A percentile compares a stretch with the other conserved stretches of the same genome.
phyloP scores from a whole-genome alignment of 1,140 invertebrate genomes.

The Steinernema khuongi region DNA sequence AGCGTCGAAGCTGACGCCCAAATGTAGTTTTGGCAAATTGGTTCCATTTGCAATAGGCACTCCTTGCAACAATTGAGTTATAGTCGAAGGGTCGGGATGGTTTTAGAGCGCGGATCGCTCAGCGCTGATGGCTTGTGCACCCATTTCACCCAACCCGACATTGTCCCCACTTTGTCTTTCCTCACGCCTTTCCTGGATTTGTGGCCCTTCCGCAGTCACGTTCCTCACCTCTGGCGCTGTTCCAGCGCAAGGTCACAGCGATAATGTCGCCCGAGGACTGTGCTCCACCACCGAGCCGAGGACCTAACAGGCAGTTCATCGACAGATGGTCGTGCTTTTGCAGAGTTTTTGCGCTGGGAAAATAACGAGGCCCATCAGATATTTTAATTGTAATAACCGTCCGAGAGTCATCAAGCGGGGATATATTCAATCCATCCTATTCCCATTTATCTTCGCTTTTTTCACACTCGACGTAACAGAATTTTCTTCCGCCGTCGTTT shows the following conservation, averaged over 20 bases:
- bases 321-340: background rate
- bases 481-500: background rate
- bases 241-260: background rate
- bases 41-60: conserved; percentile 15
- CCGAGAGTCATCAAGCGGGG: background rate
- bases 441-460: conserved; percentile 8
- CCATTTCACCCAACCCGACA: background rate
- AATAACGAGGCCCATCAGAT: background rate
- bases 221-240: too few species aligned
- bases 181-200: background rate
- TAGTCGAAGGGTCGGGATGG: conserved; percentile 5
- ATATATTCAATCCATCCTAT: background rate
- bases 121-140: background rate
- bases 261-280: too few species aligned
- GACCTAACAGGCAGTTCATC: background rate
- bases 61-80: conserved; percentile 15
- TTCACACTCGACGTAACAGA: background rate
- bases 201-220: too few species aligned
- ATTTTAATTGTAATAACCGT: conserved; percentile 12
- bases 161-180: background rate
- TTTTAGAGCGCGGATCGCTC: background rate
- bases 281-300: too few species aligned
- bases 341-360: background rate
- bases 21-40: conserved; percentile 9
- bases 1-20: conserved; percentile 10